Base-by-base conservation (phyloP, 2,888 invertebrate genomes). In the Synergus umbraculus region DNA sequence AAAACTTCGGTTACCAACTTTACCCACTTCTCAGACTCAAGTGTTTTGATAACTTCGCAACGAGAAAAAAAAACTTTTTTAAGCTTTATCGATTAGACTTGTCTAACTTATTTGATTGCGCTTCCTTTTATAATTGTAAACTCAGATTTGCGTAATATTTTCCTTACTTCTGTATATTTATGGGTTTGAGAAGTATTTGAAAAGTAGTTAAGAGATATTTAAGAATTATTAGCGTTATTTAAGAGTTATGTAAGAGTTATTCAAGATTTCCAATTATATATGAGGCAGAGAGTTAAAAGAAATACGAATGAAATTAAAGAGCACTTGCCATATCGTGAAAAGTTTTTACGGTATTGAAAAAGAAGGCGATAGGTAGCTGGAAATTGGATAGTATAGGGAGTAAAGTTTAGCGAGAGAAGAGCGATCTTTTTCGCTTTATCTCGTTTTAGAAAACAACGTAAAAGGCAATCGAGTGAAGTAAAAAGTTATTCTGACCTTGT, bases 401-500 rank as follows among this genome's bases (percentile, higher is more conserved):
- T 58, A 60, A 76, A 66, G 69, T 77, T 76, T 77, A 76, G 22
- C 29, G 43, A 60, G 44, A 58, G 58, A 43, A 43, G 10, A 76
- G 29, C n/a, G 41, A n/a, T 63, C 54, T 73, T 46, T 78, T 18
- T 78, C 77, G 78, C 67, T 82, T 79, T 78, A 81, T 81, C 64
- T 58, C 63, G 69, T 82, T 79, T 80, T 79, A 18, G 77, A 80
- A 83, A 83, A 82, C 63, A 78, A 79, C 65, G 58, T 54, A 76
- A 69, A 76, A 67, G 37, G 67, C 15, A 54, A 73, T 73, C 9
- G 54, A 73, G 54, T 29, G 58, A 77, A 73, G 43, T 76, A 54
- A 41, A 76, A 83, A 79, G 82, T 82, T 81, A 80, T 81, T 84
- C 94, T 92, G 92, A 99, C 99, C 97, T 99, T 99, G 94, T 99